phyloP scores from a whole-genome alignment of 2,888 invertebrate species.

The Apoda limacodes region DNA sequence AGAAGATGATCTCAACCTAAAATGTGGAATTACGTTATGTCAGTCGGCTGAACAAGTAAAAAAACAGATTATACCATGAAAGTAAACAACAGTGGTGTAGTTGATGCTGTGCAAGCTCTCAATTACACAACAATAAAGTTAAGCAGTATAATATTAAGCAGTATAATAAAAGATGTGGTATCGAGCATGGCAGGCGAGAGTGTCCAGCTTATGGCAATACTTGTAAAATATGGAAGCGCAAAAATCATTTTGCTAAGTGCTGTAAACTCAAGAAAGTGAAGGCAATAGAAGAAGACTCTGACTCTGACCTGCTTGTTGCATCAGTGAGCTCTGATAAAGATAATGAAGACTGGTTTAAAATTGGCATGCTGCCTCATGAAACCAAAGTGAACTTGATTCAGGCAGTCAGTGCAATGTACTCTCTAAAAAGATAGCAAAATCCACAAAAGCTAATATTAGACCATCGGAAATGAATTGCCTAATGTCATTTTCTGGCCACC shows the following conservation, averaged over 20 bases:
- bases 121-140: not conserved
- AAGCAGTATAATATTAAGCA: not conserved
- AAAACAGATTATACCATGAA: not conserved
- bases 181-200: not conserved
- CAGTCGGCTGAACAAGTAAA: not conserved
- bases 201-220: not conserved
- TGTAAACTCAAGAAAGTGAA: slow-evolving; percentile 1
- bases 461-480: not conserved
- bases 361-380: not conserved
- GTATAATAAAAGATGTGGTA: not conserved
- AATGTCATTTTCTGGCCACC: not conserved
- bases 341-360: not conserved
- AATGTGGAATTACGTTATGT: not conserved
- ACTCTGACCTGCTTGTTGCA: not conserved
- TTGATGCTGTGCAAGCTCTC: not conserved
- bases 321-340: not conserved
- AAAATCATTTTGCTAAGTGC: slow-evolving; percentile 1
- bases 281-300: not conserved
- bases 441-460: not conserved
- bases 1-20: slow-evolving; percentile 1
- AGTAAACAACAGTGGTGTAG: not conserved
- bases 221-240: not conserved
- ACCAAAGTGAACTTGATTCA: not conserved
- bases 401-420: not conserved
- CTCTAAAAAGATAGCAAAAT: not conserved